Evolutionary conservation across 2,113 vertebrate genomes (phyloP).

Genomic region (Eptesicus fuscus): DNA sequence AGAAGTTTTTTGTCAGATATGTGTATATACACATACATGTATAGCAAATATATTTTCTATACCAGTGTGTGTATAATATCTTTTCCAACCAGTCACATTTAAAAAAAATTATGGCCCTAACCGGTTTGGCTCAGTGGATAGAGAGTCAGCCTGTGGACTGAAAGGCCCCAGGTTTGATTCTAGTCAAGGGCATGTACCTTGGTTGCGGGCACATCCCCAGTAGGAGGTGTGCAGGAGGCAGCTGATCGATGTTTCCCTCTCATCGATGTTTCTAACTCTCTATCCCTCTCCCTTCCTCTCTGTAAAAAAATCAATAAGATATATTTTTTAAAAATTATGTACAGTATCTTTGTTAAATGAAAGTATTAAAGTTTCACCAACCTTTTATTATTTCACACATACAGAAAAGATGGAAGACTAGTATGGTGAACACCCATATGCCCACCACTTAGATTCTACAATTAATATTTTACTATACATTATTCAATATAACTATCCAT

Average conservation of each 20-base stretch:
- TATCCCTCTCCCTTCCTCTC: too few species aligned
- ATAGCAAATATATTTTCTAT: neutral
- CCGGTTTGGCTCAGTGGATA: too few species aligned
- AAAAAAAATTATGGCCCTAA: neutral
- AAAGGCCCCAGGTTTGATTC: too few species aligned
- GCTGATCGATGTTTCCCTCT: too few species aligned
- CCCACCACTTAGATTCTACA: neutral
- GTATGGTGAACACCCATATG: neutral
- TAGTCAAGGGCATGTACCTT: too few species aligned
- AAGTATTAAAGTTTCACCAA: constrained; percentile 16
- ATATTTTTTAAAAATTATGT: neutral
- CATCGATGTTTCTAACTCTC: too few species aligned
- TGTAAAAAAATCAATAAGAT: too few species aligned
- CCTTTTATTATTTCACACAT: constrained; percentile 20
- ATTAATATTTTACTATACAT: neutral
- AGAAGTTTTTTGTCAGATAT: neutral
- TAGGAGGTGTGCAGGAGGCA: too few species aligned
- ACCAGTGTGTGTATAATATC: constrained; percentile 3
- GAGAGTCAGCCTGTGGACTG: too few species aligned
- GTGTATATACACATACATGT: neutral
- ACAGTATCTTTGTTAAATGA: neutral
- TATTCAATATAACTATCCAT: neutral
- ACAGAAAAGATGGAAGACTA: neutral
- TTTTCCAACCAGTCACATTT: constrained; percentile 10
- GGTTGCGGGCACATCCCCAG: too few species aligned